Evolutionary conservation across 92 coral and sea anemone genomes (phyloP).

Genomic region (Porites divaricata): DNA sequence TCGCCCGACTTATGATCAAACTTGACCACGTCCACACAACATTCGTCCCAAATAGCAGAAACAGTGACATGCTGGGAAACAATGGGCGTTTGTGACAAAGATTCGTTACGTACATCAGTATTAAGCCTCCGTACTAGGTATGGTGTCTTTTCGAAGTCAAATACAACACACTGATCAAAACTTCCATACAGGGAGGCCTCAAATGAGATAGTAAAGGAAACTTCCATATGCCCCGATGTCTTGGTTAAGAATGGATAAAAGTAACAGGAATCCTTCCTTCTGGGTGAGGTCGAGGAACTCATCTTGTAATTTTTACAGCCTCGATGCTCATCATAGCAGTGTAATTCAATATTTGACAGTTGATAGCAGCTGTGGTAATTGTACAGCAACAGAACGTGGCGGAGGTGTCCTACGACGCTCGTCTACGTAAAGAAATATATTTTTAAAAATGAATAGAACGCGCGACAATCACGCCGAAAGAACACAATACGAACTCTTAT

Average conservation of each 20-base stretch:
- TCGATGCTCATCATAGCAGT: constrained; percentile 1
- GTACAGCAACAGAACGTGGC: constrained; percentile 47
- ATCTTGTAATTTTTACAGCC: constrained; percentile 11
- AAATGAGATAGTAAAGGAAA: constrained; percentile 56
- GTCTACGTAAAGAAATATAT: constrained; percentile 43
- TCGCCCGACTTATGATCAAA: constrained; percentile 16
- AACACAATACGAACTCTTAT: no score
- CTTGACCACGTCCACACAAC: constrained; percentile 31
- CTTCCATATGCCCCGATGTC: constrained; percentile 5
- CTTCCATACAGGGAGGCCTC: constrained; percentile 55
- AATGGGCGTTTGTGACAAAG: constrained; percentile 22
- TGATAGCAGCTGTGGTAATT: constrained; percentile 31
- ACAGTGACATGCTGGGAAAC: not conserved
- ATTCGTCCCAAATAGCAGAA: constrained; percentile 36
- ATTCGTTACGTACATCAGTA: constrained; percentile 55
- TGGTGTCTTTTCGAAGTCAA: constrained; percentile 74
- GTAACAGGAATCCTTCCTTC: constrained; percentile 25
- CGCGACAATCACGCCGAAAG: no score
- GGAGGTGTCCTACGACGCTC: constrained; percentile 43
- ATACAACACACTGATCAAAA: constrained; percentile 70
- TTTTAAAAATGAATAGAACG: not conserved
- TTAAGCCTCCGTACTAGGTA: constrained; percentile 58
- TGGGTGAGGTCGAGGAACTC: constrained; percentile 24
- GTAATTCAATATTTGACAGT: constrained; percentile 44
- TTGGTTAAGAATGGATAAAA: constrained; percentile 8